phyloP scores from a whole-genome alignment of 2,113 vertebrate genomes.

The Haemorhous mexicanus region DNA sequence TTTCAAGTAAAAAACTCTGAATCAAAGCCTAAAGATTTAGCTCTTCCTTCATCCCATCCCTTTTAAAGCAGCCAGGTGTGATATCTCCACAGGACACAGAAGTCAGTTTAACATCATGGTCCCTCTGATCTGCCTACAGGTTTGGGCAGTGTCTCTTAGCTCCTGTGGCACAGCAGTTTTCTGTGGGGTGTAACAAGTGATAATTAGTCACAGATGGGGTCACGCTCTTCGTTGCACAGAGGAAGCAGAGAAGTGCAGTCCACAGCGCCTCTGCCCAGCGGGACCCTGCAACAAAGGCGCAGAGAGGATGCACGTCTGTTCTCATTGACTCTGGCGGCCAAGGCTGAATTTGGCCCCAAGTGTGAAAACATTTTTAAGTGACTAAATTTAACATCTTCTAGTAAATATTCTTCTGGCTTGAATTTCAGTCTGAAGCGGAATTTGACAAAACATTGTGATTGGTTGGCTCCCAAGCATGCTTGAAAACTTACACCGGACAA shows the following conservation, averaged over 20 bases:
- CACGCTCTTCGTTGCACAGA: neutral
- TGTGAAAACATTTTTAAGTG: constrained; percentile 51
- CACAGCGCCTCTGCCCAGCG: neutral
- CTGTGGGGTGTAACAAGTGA: neutral
- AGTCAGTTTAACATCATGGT: neutral
- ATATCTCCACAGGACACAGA: neutral
- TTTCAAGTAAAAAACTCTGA: neutral
- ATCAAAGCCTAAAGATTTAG: neutral
- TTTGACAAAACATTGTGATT: constrained; percentile 62
- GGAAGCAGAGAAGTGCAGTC: neutral
- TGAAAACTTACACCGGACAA: constrained; percentile 43
- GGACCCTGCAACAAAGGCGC: neutral
- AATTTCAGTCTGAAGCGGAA: constrained; percentile 42
- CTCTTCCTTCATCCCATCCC: neutral
- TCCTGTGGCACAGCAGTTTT: neutral
- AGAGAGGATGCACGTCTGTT: neutral
- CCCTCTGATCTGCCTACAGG: neutral
- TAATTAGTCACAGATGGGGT: constrained; percentile 35
- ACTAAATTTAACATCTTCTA: constrained; percentile 66
- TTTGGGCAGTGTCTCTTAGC: neutral
- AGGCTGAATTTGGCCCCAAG: constrained; percentile 34
- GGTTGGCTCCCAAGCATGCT: constrained; percentile 49
- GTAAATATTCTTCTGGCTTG: constrained; percentile 56
- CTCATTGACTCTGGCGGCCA: neutral
- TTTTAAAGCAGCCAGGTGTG: neutral